A percentile compares a stretch with the other conserved stretches of the same genome.
Conservation (phyloP, 2,888 invertebrate species). For the Creontiades dilutus region DNA sequence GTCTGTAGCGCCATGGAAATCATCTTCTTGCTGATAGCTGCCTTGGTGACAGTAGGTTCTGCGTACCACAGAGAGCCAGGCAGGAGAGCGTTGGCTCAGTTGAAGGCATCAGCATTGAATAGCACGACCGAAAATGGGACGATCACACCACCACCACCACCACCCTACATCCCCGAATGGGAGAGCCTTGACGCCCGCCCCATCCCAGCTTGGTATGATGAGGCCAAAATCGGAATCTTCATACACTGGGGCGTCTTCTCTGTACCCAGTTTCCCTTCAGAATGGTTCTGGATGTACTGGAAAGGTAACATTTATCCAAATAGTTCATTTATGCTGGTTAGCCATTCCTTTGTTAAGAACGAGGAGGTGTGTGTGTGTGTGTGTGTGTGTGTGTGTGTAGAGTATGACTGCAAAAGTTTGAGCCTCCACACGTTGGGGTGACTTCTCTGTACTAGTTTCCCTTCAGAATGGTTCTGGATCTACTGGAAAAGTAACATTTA, state of each 20-base stretch:
- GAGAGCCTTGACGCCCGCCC: constrained; percentile 90
- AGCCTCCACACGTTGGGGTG: constrained; percentile 96
- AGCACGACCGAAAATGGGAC: neutral
- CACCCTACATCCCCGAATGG: constrained; percentile 84
- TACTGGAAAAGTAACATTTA: constrained; percentile 85
- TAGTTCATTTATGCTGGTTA: neutral
- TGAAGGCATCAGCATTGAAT: neutral
- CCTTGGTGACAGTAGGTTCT: neutral
- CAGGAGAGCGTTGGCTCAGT: neutral
- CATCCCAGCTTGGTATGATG: constrained; percentile 92
- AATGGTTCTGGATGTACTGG: constrained; percentile 97
- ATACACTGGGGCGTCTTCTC: constrained; percentile 96
- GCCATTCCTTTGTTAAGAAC: no score
- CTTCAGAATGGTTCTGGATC: constrained; percentile 95
- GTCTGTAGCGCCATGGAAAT: neutral
- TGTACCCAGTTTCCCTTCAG: constrained; percentile 91
- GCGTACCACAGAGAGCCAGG: neutral
- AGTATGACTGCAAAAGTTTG: constrained; percentile 94
- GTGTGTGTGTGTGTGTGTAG: no score
- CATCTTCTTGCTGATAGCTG: neutral
- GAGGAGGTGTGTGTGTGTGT: no score
- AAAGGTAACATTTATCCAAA: constrained; percentile 80
- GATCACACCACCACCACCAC: neutral
- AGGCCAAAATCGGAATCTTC: constrained; percentile 94
- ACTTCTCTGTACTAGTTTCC: constrained; percentile 94